Base-by-base conservation (phyloP, 2,888 invertebrate genomes). In the Macrostomum cliftonense region DNA sequence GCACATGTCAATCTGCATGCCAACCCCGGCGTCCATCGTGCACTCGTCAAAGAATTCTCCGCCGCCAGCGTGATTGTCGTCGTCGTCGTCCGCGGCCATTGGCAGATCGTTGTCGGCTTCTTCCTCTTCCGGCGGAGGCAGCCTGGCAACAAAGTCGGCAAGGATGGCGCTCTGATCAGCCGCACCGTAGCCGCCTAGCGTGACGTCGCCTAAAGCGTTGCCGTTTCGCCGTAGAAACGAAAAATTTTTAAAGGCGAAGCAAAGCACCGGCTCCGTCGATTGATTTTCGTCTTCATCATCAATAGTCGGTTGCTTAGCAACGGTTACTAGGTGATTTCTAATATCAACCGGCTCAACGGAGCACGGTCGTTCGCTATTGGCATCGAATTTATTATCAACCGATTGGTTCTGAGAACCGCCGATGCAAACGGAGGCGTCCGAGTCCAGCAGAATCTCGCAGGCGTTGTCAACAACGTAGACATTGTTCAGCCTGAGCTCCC, bases 401-500 rank as follows among this genome's bases (percentile, higher is more conserved):
- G n/a, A n/a, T n/a, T n/a, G n/a, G n/a, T n/a, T n/a, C 28, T 28
- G 5, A 9, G 5, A 28, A 28, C 5, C 28, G 28, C 28, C 28
- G 9, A 28, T 28, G 11, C 19, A 43, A 21, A 28, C 43, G 2
- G 59, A 49, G 1, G 67, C 62, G 36, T 56, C 59, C 1, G 67
- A 66, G 54, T 71, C 70, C 13, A 71, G 57, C 12, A 67, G 57
- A 13, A 72, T 56, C 46, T 63, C 58, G 43, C 63, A 63, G 5
- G 56, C 55, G 53, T 69, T 67, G 54, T 71, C 65, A 53, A 61
- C 59, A 45, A 59, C 61, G 13, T 58, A 53, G 47, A 65, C 53
- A 51, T 63, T 60, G 53, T 63, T 68, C 37, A 71, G 54, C 39
- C 70, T 56, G 20, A 71, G 56, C 2, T 71, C 70, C 36, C 64